Base-by-base conservation (phyloP, 2,113 vertebrate species). In the Myiozetetes cayanensis region DNA sequence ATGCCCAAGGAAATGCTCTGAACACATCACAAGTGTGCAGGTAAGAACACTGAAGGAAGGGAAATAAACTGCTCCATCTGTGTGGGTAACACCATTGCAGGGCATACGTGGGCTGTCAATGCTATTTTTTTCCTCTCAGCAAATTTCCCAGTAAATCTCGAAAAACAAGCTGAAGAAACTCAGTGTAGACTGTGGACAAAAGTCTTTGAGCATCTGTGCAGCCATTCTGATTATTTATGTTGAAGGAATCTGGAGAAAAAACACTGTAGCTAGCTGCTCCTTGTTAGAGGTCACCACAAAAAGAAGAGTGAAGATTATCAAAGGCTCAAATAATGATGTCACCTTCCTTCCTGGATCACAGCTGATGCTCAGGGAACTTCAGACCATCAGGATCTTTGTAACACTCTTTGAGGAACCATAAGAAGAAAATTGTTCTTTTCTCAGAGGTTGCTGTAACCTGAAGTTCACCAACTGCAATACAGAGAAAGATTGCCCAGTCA, bases 101-200 rank as follows among this genome's bases (percentile, higher is more conserved):
- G 86, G 49, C 73, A 82, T 30, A 56, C 0, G 73, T 94, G 87
- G 96, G 93, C 66, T 91, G 87, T 50, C 13, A 8, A 24, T 91
- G 81, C 87, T 94, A 72, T 79, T 93, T 96, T 89, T 89, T 94
- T 82, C 43, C 41, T 82, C 62, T 87, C 25, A 79, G 65, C 41
- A 68, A 94, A 87, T 59, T 81, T 52, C 52, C 68, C 52, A 63
- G 37, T 39, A 83, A 56, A 39, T 77, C 35, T 92, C 35, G 74
- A 63, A 31, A 92, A 76, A 37, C 27, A 84, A 89, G 65, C 49
- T 85, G 52, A 35, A 68, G 37, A 87, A 91, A 49, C 28, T 67
- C 41, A 24, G 14, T 49, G 63, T 8, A 65, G 22, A 56, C 31
- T 68, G 20, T 33, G 12, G 71, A 53, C 58, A 85, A 73, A 94